Evolutionary conservation across 2,113 vertebrate species (phyloP), one percentile per base, ranked within the genome.

Genomic region (Tautogolabrus adspersus): DNA sequence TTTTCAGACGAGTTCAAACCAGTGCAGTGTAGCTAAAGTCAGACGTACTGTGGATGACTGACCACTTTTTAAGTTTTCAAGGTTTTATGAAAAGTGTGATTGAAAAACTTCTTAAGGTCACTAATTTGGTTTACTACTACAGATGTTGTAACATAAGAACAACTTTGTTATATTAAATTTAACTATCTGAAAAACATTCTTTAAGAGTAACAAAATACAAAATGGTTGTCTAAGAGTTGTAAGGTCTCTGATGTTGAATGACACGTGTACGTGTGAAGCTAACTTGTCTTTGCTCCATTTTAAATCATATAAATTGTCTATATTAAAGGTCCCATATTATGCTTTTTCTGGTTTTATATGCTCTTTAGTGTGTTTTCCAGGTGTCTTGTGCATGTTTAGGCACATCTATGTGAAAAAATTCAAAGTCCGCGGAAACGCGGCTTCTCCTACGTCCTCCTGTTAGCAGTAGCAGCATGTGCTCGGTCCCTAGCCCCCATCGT

Each of bases 181-280:
- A 56, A 7, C 22, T 51, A 66, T 74, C 16, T 67, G 47, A 34
- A 75, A 76, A 72, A 68, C 37, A 63, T 65, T n/a, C 23, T 51
- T 6, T 12, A 49, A 13, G 40, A 19, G 19, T 60, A 61, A 26
- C 19, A 59, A 78, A 79, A 69, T 79, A 78, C 19, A 71, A 82
- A 77, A 81, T n/a, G 22, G 12, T 16, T 52, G 56, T 61, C 40
- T 8, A 66, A 72, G 26, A 26, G 10, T 11, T 37, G 30, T 55
- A 11, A 67, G 54, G 37, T 52, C 22, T 23, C 30, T 26, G 2
- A 72, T 30, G 19, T 2, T 66, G 15, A 34, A 34, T 47, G 15
- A 26, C 34, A n/a, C 26, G n/a, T n/a, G 16, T 56, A 11, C 15
- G 34, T 26, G 52, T 44, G 66, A 44, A 65, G 44, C 49, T 59